A percentile compares a stretch with the other conserved stretches of the same genome.
These are phyloP conservation scores for Anoplolepis gracilipes DNA, from an alignment of 1,140 invertebrate genomes.

Conservation along the genomic window DNA sequence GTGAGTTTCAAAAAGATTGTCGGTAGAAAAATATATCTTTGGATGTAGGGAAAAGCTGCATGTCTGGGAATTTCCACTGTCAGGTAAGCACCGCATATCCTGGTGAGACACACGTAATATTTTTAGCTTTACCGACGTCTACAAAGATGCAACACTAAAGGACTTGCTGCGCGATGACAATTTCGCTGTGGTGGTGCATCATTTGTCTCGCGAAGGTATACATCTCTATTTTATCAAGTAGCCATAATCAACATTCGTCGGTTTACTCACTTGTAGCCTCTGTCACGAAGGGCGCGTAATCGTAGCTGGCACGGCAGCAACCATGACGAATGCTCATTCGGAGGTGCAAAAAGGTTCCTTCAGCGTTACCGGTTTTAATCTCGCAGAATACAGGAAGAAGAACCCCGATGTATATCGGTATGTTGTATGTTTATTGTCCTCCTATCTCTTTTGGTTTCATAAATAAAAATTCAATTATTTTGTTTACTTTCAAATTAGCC, in stretches of 20 bases:
- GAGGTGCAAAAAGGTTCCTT: slow-evolving; percentile 82
- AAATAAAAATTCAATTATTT: slow-evolving; percentile 13
- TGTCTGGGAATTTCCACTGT: neutral
- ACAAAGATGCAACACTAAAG: slow-evolving; percentile 75
- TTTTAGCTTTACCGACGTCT: slow-evolving; percentile 81
- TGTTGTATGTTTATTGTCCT: slow-evolving; percentile 24
- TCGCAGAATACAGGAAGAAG: slow-evolving; percentile 85
- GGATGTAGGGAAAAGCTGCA: neutral
- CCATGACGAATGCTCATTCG: slow-evolving; percentile 78
- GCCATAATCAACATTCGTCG: slow-evolving; percentile 11
- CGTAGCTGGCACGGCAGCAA: slow-evolving; percentile 86
- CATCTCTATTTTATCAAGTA: slow-evolving; percentile 20
- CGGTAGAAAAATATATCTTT: neutral
- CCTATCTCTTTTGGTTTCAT: neutral
- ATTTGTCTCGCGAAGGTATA: slow-evolving; percentile 81
- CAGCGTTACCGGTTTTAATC: slow-evolving; percentile 86
- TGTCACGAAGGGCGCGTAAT: slow-evolving; percentile 86
- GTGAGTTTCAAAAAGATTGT: slow-evolving; percentile 78
- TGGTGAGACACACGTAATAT: slow-evolving; percentile 24
- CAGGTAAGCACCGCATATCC: too few relatives aligned
- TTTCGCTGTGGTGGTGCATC: slow-evolving; percentile 80
- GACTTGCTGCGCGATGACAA: slow-evolving; percentile 79
- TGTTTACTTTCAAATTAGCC: slow-evolving; percentile 66
- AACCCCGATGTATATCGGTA: slow-evolving; percentile 86
- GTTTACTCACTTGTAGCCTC: slow-evolving; percentile 77